Conservation (phyloP, 2,888 invertebrate species). For the Harpalus rubripes region DNA sequence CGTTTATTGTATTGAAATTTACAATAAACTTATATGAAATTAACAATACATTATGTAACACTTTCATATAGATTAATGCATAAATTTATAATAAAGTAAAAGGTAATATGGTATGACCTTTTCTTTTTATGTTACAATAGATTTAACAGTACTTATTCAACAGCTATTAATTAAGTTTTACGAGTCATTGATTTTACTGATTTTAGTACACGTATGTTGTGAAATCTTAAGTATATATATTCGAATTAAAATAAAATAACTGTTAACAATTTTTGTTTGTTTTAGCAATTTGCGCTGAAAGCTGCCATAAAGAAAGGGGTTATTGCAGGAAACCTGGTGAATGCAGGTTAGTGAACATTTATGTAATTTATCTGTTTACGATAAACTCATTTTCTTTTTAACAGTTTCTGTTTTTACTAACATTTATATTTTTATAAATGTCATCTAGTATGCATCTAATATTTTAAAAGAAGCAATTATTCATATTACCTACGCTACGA, state of each 20-base stretch:
- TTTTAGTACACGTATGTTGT: constrained; percentile 36
- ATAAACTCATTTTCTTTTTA: constrained; percentile 23
- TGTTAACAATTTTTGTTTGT: constrained; percentile 67
- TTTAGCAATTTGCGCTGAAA: constrained; percentile 90
- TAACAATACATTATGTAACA: neutral
- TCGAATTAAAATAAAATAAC: constrained; percentile 42
- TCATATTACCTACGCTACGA: neutral
- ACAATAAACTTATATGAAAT: too few species aligned
- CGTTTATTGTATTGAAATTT: too few species aligned
- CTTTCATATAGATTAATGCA: neutral
- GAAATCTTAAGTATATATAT: constrained; percentile 37
- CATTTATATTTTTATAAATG: neutral
- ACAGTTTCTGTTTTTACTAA: constrained; percentile 19
- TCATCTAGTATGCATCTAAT: neutral
- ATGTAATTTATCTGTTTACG: constrained; percentile 30
- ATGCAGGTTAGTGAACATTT: constrained; percentile 81
- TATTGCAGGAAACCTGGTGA: constrained; percentile 89
- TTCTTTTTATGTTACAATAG: neutral
- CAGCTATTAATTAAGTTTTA: constrained; percentile 16
- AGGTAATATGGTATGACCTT: neutral
- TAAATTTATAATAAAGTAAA: neutral
- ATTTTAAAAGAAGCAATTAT: neutral
- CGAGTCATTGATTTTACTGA: constrained; percentile 31
- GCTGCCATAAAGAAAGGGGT: constrained; percentile 91
- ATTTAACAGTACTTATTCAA: neutral